These are phyloP conservation scores for Scaptomyza reducta DNA, from an alignment of 2,888 invertebrate genomes.

Conservation along the genomic window DNA sequence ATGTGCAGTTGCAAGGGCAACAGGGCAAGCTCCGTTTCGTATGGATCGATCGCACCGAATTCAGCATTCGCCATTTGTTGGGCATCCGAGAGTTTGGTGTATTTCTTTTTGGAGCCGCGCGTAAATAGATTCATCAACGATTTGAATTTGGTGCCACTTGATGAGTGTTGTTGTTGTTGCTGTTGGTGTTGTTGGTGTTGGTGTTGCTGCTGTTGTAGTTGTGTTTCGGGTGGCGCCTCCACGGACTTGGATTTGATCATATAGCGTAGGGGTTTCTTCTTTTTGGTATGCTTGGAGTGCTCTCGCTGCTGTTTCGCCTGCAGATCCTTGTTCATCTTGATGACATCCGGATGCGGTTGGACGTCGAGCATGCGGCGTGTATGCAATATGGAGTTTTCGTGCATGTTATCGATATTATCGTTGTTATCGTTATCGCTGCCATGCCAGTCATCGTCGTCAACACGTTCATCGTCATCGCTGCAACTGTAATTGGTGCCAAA, in stretches of 20 bases:
- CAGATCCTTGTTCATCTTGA: constrained; percentile 78
- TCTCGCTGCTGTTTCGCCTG: constrained; percentile 62
- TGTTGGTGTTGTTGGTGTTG: constrained; percentile 37
- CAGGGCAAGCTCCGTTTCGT: constrained; percentile 24
- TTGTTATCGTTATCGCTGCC: constrained; percentile 28
- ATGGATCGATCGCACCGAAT: constrained; percentile 68
- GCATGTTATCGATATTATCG: constrained; percentile 21
- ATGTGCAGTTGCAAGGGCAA: not conserved
- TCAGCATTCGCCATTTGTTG: constrained; percentile 44
- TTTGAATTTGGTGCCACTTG: constrained; percentile 44
- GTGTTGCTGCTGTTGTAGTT: constrained; percentile 21
- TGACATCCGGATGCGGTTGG: constrained; percentile 82
- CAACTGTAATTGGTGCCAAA: constrained; percentile 73
- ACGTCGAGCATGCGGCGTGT: constrained; percentile 81
- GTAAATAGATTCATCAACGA: constrained; percentile 66
- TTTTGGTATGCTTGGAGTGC: constrained; percentile 55
- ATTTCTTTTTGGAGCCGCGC: constrained; percentile 80
- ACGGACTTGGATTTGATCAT: constrained; percentile 64
- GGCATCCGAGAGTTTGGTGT: constrained; percentile 70
- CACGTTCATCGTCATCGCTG: constrained; percentile 21
- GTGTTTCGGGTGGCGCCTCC: constrained; percentile 24
- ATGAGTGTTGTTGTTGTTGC: constrained; percentile 55
- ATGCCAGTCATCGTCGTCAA: constrained; percentile 24
- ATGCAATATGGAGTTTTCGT: constrained; percentile 74
- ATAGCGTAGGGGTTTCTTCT: constrained; percentile 46